These are phyloP conservation scores for Remorina albescens DNA, from an alignment of 2,797 vertebrate genomes.

Conservation along the genomic window DNA sequence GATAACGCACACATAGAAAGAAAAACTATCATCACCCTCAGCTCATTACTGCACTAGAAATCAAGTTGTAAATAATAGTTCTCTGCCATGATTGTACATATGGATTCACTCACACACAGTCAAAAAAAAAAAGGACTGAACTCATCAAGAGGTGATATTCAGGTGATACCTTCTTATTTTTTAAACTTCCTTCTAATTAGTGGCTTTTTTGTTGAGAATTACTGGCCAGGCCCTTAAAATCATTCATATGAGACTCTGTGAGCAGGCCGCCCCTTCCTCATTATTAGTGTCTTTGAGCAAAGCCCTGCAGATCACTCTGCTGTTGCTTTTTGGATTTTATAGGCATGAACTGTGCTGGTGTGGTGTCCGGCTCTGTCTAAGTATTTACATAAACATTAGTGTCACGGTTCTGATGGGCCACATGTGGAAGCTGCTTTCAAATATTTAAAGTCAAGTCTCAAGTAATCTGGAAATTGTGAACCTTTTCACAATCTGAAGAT, in stretches of 20 bases:
- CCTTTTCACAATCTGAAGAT: background rate
- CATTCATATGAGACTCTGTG: too few species aligned
- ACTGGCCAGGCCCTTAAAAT: too few species aligned
- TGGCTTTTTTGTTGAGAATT: background rate
- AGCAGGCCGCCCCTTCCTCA: too few species aligned
- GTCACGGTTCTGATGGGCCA: background rate
- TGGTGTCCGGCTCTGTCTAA: too few species aligned
- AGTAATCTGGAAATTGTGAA: background rate
- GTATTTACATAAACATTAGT: background rate
- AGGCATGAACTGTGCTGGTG: too few species aligned
- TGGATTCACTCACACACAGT: too few species aligned
- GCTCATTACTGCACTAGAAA: background rate
- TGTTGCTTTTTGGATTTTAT: too few species aligned
- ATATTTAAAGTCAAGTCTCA: background rate
- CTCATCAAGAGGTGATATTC: background rate
- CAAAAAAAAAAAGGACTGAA: background rate
- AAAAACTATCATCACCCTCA: background rate
- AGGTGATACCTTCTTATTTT: too few species aligned
- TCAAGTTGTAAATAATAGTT: background rate
- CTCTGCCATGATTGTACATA: too few species aligned
- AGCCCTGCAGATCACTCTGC: too few species aligned
- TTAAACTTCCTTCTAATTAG: too few species aligned
- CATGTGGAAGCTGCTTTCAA: background rate
- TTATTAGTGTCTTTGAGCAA: background rate
- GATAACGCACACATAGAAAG: slow-evolving; percentile 8